Evolutionary conservation across 2,888 invertebrate species (phyloP), one percentile per base, ranked within the genome.

Genomic region (Dynastes maya): DNA sequence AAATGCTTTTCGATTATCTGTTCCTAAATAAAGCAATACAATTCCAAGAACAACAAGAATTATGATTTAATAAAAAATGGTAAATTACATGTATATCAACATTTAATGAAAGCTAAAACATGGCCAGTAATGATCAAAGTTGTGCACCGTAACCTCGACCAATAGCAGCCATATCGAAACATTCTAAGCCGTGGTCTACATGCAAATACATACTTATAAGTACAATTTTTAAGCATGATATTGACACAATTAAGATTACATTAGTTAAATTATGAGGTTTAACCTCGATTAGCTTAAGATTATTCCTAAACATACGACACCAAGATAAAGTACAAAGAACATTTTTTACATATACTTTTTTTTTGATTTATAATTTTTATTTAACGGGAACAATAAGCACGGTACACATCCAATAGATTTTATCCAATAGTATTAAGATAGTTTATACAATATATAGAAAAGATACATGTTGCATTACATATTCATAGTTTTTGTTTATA

Each of bases 321-420:
- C 86, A 85, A 89, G 88, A 88, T 86, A 86, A 87, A 87, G 87
- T 88, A 88, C 87, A 88, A 88, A 88, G 87, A 87, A 88, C 87
- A 84, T 85, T 85, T 83, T 83, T 83, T 83, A 85, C 83, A 83
- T 82, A 82, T 82, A 82, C 81, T 81, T 82, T 83, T 82, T 85
- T 84, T 84, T 84, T 82, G 80, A 82, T 86, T 87, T 87, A 86
- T 85, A 86, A 86, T 86, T 85, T 85, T 85, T 85, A 84, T 81
- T 82, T 85, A 87, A 87, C 86, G 86, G 85, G 85, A 87, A 86
- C 86, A 87, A 87, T 85, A 87, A 88, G 88, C 87, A 85, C 85
- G 85, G 82, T 81, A 84, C 84, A 86, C 87, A 88, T 88, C 88
- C 87, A 86, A 84, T 82, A 87, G 82, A 82, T 76, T 82, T 78